phyloP scores from a whole-genome alignment of 1,140 invertebrate genomes.

The Megalonaias nervosa region DNA sequence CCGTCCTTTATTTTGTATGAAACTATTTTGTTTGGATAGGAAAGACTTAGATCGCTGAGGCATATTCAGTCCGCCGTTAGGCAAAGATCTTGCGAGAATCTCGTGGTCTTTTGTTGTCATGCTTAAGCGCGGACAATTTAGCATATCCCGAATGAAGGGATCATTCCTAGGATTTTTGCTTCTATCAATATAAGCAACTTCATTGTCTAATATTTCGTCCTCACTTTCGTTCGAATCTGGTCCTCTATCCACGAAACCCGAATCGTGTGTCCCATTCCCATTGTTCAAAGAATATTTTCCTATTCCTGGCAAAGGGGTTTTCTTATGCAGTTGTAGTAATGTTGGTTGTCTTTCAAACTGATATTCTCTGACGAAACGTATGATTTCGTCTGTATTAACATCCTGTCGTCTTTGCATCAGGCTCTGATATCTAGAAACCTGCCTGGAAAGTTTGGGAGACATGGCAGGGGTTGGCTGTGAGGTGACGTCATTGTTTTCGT shows the following conservation, averaged over 20 bases:
- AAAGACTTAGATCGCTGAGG: conserved; percentile 17
- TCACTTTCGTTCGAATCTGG: conserved; percentile 31
- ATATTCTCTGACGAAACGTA: conserved; percentile 43
- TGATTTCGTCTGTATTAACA: conserved; percentile 44
- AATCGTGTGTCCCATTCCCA: conserved; percentile 5
- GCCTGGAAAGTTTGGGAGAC: conserved; percentile 12
- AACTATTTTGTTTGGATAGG: conserved; percentile 25
- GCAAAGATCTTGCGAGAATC: conserved; percentile 21
- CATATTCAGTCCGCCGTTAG: conserved; percentile 20
- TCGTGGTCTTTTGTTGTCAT: conserved; percentile 20
- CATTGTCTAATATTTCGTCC: conserved; percentile 28
- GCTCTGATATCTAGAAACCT: conserved; percentile 4
- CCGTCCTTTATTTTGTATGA: conserved; percentile 8
- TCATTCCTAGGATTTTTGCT: conserved; percentile 10
- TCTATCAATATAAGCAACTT: conserved; percentile 9
- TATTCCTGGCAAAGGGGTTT: conserved; percentile 40
- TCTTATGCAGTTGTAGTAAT: conserved; percentile 35
- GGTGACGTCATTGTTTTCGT: too few relatives aligned
- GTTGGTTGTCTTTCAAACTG: conserved; percentile 47
- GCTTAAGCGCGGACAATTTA: conserved; percentile 20
- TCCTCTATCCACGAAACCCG: conserved; percentile 28
- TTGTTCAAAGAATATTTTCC: conserved; percentile 23
- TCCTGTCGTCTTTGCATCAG: conserved; percentile 32
- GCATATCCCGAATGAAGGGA: conserved; percentile 14
- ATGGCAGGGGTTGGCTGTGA: conserved; percentile 10